Conservation (phyloP, 2,797 vertebrate genomes). For the Chromobotia macracanthus region DNA sequence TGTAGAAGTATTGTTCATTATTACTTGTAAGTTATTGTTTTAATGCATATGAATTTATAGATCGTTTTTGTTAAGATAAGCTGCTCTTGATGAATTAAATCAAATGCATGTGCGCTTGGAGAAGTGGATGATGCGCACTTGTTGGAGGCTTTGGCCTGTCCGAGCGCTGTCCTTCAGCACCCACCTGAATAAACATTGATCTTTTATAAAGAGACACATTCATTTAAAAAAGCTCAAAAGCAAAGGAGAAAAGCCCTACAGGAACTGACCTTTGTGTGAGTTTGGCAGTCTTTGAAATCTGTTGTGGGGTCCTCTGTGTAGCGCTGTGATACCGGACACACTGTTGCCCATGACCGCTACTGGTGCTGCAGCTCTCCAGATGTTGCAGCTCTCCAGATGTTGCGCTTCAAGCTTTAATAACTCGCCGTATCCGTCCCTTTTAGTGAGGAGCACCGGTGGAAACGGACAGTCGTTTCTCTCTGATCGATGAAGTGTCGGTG, state of each 20-base stretch:
- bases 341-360: slow-evolving; percentile 67
- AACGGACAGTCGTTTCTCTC: slow-evolving; percentile 1
- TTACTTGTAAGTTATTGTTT: no score
- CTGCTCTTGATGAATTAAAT: no score
- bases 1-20: no score
- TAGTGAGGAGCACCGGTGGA: not conserved
- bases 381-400: slow-evolving; percentile 35
- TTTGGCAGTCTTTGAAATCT: slow-evolving; percentile 70
- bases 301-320: slow-evolving; percentile 69
- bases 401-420: slow-evolving; percentile 22
- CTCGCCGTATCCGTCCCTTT: slow-evolving; percentile 8
- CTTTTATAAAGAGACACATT: not conserved
- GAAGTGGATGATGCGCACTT: no score
- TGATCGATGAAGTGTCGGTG: slow-evolving; percentile 20
- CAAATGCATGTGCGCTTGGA: no score
- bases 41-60: no score
- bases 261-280: slow-evolving; percentile 70
- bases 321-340: slow-evolving; percentile 63
- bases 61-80: no score
- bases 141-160: not conserved
- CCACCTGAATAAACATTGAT: slow-evolving; percentile 41
- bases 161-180: slow-evolving; percentile 78
- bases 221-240: no score
- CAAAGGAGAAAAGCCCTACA: not conserved
- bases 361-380: slow-evolving; percentile 35